Evolutionary conservation across 1,140 invertebrate genomes (phyloP).

Genomic region (Drosophila subpulchrella): DNA sequence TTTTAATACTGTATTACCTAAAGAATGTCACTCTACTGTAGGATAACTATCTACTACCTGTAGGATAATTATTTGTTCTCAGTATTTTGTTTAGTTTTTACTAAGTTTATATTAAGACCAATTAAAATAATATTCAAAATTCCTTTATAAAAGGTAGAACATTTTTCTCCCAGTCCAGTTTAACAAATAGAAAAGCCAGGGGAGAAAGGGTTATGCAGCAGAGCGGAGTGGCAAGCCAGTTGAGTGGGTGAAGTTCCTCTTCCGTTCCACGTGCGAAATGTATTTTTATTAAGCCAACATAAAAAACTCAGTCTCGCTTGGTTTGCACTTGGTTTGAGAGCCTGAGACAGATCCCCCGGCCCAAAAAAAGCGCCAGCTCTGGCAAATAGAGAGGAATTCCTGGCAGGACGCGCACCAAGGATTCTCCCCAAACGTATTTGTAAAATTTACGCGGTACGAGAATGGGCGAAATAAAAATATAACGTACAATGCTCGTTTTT

Average conservation of each 20-base stretch:
- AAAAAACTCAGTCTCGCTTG: slow-evolving; percentile 34
- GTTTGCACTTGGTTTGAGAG: slow-evolving; percentile 30
- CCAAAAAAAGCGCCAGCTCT: slow-evolving; percentile 36
- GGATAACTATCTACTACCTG: too few species aligned
- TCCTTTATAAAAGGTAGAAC: too few species aligned
- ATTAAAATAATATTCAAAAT: too few species aligned
- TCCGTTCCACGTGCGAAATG: slow-evolving; percentile 72
- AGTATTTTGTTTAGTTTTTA: not conserved
- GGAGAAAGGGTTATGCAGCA: slow-evolving; percentile 12
- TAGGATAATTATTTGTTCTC: too few species aligned
- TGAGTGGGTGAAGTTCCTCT: slow-evolving; percentile 29
- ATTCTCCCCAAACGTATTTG: slow-evolving; percentile 67
- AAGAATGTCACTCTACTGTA: too few species aligned
- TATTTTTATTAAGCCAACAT: slow-evolving; percentile 79
- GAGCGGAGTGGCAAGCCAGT: slow-evolving; percentile 18
- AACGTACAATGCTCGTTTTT: slow-evolving; percentile 54
- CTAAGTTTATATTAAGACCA: too few species aligned
- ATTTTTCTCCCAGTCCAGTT: slow-evolving; percentile 12
- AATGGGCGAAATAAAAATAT: slow-evolving; percentile 48
- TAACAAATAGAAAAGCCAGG: slow-evolving; percentile 23
- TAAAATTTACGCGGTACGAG: slow-evolving; percentile 66
- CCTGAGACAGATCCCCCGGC: slow-evolving; percentile 33
- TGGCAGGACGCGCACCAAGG: slow-evolving; percentile 15
- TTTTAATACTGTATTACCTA: too few species aligned
- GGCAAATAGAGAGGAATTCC: slow-evolving; percentile 49